These are phyloP conservation scores for Fukomys damarensis DNA, from an alignment of 2,113 vertebrate genomes.

Conservation along the genomic window DNA sequence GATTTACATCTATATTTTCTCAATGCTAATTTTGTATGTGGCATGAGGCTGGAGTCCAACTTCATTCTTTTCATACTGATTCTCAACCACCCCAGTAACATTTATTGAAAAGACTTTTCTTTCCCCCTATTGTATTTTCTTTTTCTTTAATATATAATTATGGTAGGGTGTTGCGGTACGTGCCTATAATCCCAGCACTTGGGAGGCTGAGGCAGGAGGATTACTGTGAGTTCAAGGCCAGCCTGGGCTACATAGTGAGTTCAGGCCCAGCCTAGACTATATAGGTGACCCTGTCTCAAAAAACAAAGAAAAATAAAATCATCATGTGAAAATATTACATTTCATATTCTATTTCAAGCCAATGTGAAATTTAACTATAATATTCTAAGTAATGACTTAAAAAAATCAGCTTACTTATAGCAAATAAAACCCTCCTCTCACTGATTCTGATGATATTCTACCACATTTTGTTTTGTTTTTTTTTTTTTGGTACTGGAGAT, in stretches of 20 bases:
- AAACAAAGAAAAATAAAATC: background rate
- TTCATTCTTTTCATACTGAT: background rate
- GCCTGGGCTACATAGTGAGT: background rate
- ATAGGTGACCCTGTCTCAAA: background rate
- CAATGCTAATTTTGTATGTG: background rate
- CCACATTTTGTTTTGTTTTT: background rate
- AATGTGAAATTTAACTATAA: slow-evolving; percentile 39
- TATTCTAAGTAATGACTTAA: slow-evolving; percentile 46
- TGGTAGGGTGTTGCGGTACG: background rate
- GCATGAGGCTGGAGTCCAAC: background rate
- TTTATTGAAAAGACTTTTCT: background rate
- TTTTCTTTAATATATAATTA: slow-evolving; percentile 24
- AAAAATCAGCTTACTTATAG: background rate
- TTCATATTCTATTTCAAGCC: slow-evolving; percentile 29
- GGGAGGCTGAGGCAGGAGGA: background rate
- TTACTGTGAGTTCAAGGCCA: background rate
- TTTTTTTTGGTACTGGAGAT: too few species aligned
- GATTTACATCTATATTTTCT: background rate
- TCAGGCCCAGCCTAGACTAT: background rate
- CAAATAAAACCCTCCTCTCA: background rate
- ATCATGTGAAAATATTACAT: background rate
- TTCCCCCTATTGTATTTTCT: background rate
- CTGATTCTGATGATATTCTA: background rate
- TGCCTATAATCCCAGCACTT: background rate
- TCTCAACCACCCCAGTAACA: background rate